Conservation (phyloP, 2,888 invertebrate species). For the Digitonthophagus gazella region DNA sequence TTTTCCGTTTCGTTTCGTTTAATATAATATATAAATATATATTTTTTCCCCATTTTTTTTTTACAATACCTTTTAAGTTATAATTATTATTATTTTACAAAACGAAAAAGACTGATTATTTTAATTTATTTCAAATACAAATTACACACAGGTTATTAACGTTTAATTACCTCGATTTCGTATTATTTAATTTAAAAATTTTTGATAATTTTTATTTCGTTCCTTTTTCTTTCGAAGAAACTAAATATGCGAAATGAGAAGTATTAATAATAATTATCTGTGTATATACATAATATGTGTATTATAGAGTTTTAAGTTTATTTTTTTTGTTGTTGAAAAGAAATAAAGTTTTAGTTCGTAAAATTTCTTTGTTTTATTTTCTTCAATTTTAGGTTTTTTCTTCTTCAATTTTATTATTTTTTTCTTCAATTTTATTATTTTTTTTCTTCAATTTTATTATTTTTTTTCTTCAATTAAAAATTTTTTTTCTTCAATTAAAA, state of each 20-base stretch:
- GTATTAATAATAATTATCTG: too few relatives aligned
- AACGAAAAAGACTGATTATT: not conserved
- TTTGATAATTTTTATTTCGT: not conserved
- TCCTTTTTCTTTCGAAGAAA: not conserved
- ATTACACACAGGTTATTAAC: not conserved
- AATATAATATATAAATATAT: too few relatives aligned
- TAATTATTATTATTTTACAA: not conserved
- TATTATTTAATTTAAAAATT: not conserved
- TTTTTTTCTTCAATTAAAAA: too few relatives aligned
- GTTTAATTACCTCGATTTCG: not conserved
- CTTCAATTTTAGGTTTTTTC: too few relatives aligned
- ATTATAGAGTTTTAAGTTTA: not conserved
- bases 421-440: too few relatives aligned
- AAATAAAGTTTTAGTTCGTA: not conserved
- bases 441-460: too few relatives aligned
- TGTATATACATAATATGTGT: not conserved
- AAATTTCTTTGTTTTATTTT: not conserved
- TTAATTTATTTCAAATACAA: not conserved
- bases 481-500: too few relatives aligned
- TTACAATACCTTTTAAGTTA: too few relatives aligned
- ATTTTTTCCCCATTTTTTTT: too few relatives aligned
- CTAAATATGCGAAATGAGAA: not conserved
- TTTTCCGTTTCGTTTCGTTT: conserved; percentile 25
- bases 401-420: too few relatives aligned
- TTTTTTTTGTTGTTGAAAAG: not conserved